Evolutionary conservation across 2,113 vertebrate genomes (phyloP), one percentile per base, ranked within the genome.

Genomic region (Emydura subglobosa): DNA sequence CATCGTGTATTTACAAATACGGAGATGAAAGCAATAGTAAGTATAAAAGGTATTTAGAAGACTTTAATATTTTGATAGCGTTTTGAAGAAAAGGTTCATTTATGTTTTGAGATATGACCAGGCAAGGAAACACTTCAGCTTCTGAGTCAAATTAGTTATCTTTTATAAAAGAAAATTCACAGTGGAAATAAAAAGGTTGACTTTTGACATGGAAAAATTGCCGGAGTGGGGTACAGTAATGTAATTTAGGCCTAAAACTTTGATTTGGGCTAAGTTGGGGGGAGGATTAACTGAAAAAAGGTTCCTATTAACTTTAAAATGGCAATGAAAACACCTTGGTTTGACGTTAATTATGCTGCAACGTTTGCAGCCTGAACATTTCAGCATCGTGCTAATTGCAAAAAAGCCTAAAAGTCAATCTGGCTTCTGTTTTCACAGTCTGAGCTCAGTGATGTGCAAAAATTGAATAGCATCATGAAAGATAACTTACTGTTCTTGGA

Each of bases 1-100:
- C 99, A 68, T 94, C 98, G 59, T 99, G 99, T 94, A 91, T 98
- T 79, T 99, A 98, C 98, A 99, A 99, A 97, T 99, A 99, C 1
- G 95, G 82, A 51, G 99, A 99, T 19, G 99, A 99, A 97, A 99
- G 94, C 86, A 98, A 98, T 65, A 98, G 99, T 99, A 99, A 99
- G 99, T 98, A 94, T 91, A 78, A 49, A 79, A 76, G 53, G 86
- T 79, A 39, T n/a, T n/a, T 68, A 21, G 61, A n/a, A 39, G n/a
- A 29, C 19, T 42, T 68, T 17, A 39, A 74, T 74, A 42, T 25
- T 55, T 31, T 11, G 6, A 10, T 50, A 12, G 88, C 19, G n/a
- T 27, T 12, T 7, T 87, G 21, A 83, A 91, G 42, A 53, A 39
- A n/a, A 83, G 47, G 34, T 6, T 42, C 13, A 39, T 39, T 19